Conservation (phyloP, 37 sponge, comb jelly and placozoan genomes). For the Eunapius fragilis region DNA sequence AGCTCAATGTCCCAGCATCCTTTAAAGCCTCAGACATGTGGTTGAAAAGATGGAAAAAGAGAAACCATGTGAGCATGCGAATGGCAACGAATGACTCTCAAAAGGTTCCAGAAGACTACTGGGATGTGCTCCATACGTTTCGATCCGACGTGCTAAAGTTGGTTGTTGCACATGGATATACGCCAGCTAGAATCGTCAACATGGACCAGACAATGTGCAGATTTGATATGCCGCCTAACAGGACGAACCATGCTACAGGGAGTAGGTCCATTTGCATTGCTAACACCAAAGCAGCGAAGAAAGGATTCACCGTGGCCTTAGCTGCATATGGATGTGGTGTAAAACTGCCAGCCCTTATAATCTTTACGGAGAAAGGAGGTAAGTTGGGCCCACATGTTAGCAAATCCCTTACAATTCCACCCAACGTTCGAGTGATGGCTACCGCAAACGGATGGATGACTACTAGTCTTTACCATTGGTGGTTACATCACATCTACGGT, state of each 20-base stretch:
- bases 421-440: conserved; percentile 20
- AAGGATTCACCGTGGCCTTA: conserved; percentile 41
- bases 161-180: neutral
- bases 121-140: conserved; percentile 13
- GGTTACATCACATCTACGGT: neutral
- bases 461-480: neutral
- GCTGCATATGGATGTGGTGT: conserved; percentile 18
- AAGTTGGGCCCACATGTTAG: conserved; percentile 7
- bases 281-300: conserved; percentile 27
- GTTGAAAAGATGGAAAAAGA: conserved; percentile 19
- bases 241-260: neutral
- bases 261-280: neutral
- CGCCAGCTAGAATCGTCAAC: too few relatives aligned
- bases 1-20: neutral
- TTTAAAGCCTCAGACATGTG: conserved; percentile 24
- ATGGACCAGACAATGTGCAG: conserved; percentile 47
- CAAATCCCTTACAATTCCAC: neutral
- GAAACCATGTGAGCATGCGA: conserved; percentile 7
- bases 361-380: conserved; percentile 32
- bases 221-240: conserved; percentile 7
- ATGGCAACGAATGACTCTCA: conserved; percentile 32
- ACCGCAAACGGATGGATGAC: conserved; percentile 33
- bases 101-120: conserved; percentile 20
- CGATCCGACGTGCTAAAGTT: neutral
- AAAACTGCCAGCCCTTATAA: conserved; percentile 25